These are phyloP conservation scores for Siderastrea siderea DNA, from an alignment of 92 coral and sea anemone genomes.

Conservation along the genomic window DNA sequence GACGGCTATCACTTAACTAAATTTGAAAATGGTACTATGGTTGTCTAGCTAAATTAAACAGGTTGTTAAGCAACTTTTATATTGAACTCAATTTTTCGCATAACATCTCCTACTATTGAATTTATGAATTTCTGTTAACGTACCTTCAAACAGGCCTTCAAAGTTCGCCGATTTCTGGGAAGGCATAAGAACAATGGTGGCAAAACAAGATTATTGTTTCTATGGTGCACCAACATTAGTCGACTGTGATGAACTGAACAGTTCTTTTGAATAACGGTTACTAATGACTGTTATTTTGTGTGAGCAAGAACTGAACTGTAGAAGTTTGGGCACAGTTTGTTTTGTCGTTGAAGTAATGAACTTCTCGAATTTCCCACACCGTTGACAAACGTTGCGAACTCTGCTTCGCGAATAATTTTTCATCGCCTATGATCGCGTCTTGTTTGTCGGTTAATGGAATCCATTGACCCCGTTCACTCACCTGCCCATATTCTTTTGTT, in stretches of 20 bases:
- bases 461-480: constrained; percentile 25
- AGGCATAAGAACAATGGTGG: neutral
- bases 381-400: neutral
- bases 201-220: neutral
- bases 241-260: neutral
- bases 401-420: neutral
- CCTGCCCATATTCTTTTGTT: constrained; percentile 26
- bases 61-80: no score
- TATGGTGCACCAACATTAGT: constrained; percentile 2
- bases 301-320: constrained; percentile 17
- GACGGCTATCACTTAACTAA: no score
- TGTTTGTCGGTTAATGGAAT: neutral
- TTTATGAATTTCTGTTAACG: neutral
- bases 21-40: no score
- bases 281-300: constrained; percentile 8
- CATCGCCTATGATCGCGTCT: neutral
- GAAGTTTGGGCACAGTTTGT: neutral
- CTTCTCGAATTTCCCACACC: neutral
- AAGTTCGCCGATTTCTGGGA: neutral
- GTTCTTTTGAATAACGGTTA: constrained; percentile 29
- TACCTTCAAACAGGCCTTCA: constrained; percentile 19
- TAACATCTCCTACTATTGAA: no score
- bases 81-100: no score
- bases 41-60: no score
- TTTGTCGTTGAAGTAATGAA: constrained; percentile 6